Conservation (phyloP, 1,140 invertebrate species). For the Panulirus ornatus region DNA sequence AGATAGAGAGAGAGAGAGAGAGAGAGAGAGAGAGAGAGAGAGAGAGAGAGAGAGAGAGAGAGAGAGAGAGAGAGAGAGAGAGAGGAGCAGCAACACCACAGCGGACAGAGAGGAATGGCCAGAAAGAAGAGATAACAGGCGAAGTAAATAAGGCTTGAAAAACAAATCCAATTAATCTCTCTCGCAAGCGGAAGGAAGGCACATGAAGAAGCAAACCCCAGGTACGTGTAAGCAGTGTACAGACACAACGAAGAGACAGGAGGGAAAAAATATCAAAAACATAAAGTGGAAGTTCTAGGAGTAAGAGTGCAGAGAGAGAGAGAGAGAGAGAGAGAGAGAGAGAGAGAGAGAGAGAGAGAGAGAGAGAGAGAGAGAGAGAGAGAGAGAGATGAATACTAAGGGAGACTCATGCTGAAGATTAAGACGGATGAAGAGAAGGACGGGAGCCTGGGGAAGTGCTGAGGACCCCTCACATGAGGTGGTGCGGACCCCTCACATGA, state of each 20-base stretch:
- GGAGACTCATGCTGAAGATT: not conserved
- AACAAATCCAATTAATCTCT: too few species aligned
- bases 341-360: slow-evolving; percentile 8
- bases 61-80: slow-evolving; percentile 5
- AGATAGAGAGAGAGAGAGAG: too few species aligned
- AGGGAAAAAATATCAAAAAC: too few species aligned
- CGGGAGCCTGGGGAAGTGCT: not conserved
- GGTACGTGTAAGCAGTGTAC: not conserved
- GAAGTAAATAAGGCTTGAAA: too few species aligned
- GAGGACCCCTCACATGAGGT: not conserved
- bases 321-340: not conserved
- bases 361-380: not conserved
- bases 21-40: too few species aligned
- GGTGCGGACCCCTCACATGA: not conserved
- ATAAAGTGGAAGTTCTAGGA: too few species aligned
- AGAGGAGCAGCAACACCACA: too few species aligned
- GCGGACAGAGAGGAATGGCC: too few species aligned
- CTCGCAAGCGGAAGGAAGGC: not conserved
- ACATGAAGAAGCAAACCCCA: not conserved
- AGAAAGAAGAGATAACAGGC: too few species aligned
- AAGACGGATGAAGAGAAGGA: not conserved
- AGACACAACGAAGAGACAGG: not conserved
- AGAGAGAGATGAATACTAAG: not conserved
- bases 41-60: too few species aligned
- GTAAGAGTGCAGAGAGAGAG: not conserved